These are phyloP conservation scores for Agrilus planipennis DNA, from an alignment of 1,140 invertebrate species.

Conservation along the genomic window DNA sequence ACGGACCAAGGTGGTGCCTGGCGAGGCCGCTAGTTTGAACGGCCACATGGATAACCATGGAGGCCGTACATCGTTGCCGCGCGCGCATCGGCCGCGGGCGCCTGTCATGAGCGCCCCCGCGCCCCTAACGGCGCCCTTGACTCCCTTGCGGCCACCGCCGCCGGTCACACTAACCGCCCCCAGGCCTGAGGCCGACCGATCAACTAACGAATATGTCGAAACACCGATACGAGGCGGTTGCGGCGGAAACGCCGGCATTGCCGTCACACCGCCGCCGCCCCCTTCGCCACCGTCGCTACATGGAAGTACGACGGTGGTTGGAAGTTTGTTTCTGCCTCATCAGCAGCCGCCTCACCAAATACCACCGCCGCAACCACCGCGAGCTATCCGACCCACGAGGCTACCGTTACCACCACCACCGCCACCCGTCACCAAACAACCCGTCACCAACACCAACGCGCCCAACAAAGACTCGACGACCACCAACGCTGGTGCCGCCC, in stretches of 20 bases:
- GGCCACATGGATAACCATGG: constrained; percentile 45
- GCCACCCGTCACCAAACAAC: constrained; percentile 43
- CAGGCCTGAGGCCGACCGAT: constrained; percentile 61
- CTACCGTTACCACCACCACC: constrained; percentile 19
- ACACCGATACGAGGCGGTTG: constrained; percentile 53
- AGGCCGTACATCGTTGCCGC: constrained; percentile 51
- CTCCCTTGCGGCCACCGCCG: constrained; percentile 32
- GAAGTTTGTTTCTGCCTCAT: too few species aligned
- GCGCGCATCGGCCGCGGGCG: constrained; percentile 45
- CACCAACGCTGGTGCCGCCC: constrained; percentile 8
- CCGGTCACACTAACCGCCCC: constrained; percentile 56
- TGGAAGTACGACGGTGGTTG: too few species aligned
- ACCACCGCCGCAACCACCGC: constrained; percentile 16
- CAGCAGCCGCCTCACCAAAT: constrained; percentile 23
- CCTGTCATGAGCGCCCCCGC: constrained; percentile 33
- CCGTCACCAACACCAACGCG: constrained; percentile 26
- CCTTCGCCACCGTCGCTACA: constrained; percentile 15
- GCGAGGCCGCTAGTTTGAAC: constrained; percentile 38
- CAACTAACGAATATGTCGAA: constrained; percentile 76
- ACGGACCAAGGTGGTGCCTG: constrained; percentile 46
- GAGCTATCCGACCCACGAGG: constrained; percentile 9
- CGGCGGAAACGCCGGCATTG: constrained; percentile 26
- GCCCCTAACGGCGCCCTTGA: constrained; percentile 31
- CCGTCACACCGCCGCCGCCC: constrained; percentile 19
- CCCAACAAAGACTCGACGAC: constrained; percentile 23